Evolutionary conservation across 2,888 invertebrate species (phyloP).

Genomic region (Napeogenes inachia): DNA sequence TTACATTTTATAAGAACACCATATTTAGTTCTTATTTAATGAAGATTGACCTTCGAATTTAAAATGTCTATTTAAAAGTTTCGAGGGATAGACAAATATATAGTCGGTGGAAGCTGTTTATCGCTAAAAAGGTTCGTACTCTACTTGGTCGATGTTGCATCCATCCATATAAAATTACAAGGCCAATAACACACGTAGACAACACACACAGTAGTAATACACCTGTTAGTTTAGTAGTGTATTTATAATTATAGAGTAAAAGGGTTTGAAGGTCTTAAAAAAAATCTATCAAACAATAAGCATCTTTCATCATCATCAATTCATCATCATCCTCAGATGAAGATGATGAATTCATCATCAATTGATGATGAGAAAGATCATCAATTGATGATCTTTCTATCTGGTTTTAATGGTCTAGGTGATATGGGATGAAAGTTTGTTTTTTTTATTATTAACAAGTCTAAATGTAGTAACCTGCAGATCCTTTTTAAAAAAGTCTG

Average conservation of each 20-base stretch:
- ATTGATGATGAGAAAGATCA: too few relatives aligned
- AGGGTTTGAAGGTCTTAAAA: background rate
- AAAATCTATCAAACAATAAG: too few relatives aligned
- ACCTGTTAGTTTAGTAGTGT: constrained; percentile 16
- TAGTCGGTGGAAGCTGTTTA: constrained; percentile 52
- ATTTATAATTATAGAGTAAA: background rate
- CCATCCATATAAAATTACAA: constrained; percentile 40
- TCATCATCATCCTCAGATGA: too few relatives aligned
- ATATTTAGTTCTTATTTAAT: background rate
- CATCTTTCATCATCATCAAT: too few relatives aligned
- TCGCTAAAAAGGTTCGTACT: constrained; percentile 61
- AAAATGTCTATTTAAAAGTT: constrained; percentile 34
- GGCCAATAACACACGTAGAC: constrained; percentile 21
- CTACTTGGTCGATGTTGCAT: constrained; percentile 60
- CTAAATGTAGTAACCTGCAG: too few relatives aligned
- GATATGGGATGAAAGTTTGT: too few relatives aligned
- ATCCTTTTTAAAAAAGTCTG: too few relatives aligned
- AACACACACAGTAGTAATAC: constrained; percentile 18
- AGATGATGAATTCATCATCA: too few relatives aligned
- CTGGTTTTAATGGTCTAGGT: too few relatives aligned
- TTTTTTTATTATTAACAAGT: too few relatives aligned
- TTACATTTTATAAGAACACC: too few relatives aligned
- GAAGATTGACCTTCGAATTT: background rate
- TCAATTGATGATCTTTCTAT: too few relatives aligned
- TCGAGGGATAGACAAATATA: constrained; percentile 47